phyloP scores from a whole-genome alignment of 2,888 invertebrate species.

The Thera britannica region DNA sequence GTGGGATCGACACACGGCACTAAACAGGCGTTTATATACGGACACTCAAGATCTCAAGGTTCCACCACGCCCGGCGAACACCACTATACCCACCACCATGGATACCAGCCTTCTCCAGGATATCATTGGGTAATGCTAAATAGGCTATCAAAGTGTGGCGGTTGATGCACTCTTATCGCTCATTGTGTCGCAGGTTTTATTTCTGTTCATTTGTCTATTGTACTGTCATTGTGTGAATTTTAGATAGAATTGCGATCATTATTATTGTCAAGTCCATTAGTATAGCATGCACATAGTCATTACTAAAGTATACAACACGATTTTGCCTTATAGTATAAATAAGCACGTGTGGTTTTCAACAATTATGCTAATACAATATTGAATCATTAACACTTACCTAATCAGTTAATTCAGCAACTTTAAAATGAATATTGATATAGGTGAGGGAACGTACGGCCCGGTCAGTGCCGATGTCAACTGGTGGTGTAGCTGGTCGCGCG shows the following conservation, averaged over 20 bases:
- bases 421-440: slow-evolving; percentile 74
- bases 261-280: slow-evolving; percentile 59
- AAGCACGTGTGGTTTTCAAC: slow-evolving; percentile 30
- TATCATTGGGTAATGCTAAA: slow-evolving; percentile 89
- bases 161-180: slow-evolving; percentile 60
- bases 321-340: slow-evolving; percentile 21
- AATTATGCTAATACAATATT: slow-evolving; percentile 1
- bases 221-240: slow-evolving; percentile 59
- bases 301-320: slow-evolving; percentile 6
- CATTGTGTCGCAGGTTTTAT: slow-evolving; percentile 57
- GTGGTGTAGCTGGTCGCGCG: slow-evolving; percentile 83
- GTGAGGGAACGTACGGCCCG: slow-evolving; percentile 96
- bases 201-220: slow-evolving; percentile 59
- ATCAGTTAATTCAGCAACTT: slow-evolving; percentile 26
- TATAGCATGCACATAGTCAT: slow-evolving; percentile 62
- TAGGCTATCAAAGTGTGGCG: slow-evolving; percentile 71
- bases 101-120: slow-evolving; percentile 89
- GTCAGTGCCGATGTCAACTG: slow-evolving; percentile 94
- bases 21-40: slow-evolving; percentile 85
- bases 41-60: slow-evolving; percentile 86
- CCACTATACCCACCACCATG: slow-evolving; percentile 87
- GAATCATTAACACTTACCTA: neutral
- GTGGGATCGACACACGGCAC: slow-evolving; percentile 89
- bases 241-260: slow-evolving; percentile 51
- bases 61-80: slow-evolving; percentile 87